These are phyloP conservation scores for Eubasilissa regina DNA, from an alignment of 1,140 invertebrate species.

Conservation along the genomic window DNA sequence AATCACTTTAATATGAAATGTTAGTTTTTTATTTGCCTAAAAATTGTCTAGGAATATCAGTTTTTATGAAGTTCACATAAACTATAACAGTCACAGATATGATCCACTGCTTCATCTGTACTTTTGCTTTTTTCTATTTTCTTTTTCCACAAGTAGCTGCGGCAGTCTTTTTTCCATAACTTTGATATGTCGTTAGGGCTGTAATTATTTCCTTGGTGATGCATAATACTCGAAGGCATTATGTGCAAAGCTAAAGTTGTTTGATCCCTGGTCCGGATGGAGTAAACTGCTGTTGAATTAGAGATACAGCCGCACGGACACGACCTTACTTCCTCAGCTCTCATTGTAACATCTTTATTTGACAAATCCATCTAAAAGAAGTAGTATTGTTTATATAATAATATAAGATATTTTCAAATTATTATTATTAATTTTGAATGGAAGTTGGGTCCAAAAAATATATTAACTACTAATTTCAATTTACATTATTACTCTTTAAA, in stretches of 20 bases:
- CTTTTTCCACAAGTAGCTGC: conserved; percentile 78
- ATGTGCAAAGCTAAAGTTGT: conserved; percentile 66
- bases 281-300: conserved; percentile 42
- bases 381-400: too few relatives aligned
- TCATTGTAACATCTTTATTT: neutral
- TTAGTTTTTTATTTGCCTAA: too few relatives aligned
- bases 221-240: conserved; percentile 66
- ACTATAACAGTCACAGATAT: neutral
- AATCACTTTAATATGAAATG: too few relatives aligned
- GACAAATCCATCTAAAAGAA: too few relatives aligned
- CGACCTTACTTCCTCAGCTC: conserved; percentile 3
- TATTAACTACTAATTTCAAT: too few relatives aligned
- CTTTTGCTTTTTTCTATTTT: neutral
- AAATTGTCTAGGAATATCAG: too few relatives aligned
- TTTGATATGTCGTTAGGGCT: conserved; percentile 67
- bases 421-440: too few relatives aligned
- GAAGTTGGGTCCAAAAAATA: too few relatives aligned
- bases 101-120: neutral
- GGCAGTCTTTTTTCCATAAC: conserved; percentile 79
- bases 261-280: conserved; percentile 67
- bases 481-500: too few relatives aligned
- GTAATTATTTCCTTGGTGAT: conserved; percentile 66
- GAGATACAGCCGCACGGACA: conserved; percentile 68
- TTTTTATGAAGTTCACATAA: neutral
- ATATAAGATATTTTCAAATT: too few relatives aligned